phyloP scores from a whole-genome alignment of 2,113 vertebrate species.

The Vulpes ferrilata region DNA sequence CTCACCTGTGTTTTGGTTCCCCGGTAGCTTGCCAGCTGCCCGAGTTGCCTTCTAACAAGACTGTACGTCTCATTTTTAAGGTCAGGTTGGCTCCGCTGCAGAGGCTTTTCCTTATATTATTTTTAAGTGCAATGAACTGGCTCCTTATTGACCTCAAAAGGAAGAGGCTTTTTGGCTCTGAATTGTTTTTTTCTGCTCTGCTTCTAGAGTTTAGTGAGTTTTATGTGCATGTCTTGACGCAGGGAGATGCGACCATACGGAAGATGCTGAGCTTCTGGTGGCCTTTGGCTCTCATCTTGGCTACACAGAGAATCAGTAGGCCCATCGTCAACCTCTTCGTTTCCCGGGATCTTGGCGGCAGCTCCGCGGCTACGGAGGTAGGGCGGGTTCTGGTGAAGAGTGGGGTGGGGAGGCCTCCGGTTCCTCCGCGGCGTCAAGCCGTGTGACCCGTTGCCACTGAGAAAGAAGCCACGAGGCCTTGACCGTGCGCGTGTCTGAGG shows the following conservation, averaged over 20 bases:
- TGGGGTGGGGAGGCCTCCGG: neutral
- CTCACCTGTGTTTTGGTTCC: constrained; percentile 43
- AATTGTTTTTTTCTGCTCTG: constrained; percentile 24
- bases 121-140: constrained; percentile 46
- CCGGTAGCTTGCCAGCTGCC: constrained; percentile 52
- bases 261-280: constrained; percentile 99
- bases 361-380: constrained; percentile 94
- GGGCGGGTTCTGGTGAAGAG: constrained; percentile 34
- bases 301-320: constrained; percentile 97
- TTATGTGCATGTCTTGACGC: constrained; percentile 41
- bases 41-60: constrained; percentile 67
- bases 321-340: constrained; percentile 99
- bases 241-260: constrained; percentile 97
- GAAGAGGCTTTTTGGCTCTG: constrained; percentile 40
- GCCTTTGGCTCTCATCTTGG: constrained; percentile 97
- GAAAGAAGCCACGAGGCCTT: neutral
- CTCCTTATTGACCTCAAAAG: neutral
- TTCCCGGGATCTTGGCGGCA: constrained; percentile 96
- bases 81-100: constrained; percentile 42
- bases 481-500: neutral
- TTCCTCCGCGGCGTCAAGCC: too few species aligned
- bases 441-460: neutral
- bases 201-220: neutral
- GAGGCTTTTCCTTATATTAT: constrained; percentile 44
- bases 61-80: constrained; percentile 55